Percentiles rank a stretch among this genome's conserved stretches.
Conservation (phyloP, 2,797 vertebrate genomes). For the Amblyopsis hoosieri region DNA sequence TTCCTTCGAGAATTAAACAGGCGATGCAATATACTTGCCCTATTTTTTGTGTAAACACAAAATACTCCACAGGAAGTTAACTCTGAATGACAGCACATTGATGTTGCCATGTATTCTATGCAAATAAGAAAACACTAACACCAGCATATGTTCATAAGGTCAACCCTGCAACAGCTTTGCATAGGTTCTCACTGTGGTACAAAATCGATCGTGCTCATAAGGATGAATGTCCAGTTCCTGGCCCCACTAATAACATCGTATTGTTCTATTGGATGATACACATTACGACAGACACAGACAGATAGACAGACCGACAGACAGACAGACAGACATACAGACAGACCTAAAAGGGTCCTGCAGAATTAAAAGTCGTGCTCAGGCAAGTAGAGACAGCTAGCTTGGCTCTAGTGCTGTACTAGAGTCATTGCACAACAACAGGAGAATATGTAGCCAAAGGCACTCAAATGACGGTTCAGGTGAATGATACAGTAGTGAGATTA, state of each 20-base stretch:
- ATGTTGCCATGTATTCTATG: too few relatives aligned
- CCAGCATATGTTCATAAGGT: too few relatives aligned
- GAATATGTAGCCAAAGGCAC: conserved; percentile 52
- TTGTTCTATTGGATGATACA: conserved; percentile 20
- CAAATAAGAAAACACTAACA: too few relatives aligned
- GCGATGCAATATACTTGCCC: too few relatives aligned
- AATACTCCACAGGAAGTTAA: too few relatives aligned
- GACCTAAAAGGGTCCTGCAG: conserved; percentile 44
- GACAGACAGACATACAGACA: not conserved
- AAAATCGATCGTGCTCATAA: too few relatives aligned
- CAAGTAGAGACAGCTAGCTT: conserved; percentile 67
- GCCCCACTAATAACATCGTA: conserved; percentile 5
- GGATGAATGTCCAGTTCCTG: too few relatives aligned
- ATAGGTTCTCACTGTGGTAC: too few relatives aligned
- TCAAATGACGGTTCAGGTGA: conserved; percentile 38
- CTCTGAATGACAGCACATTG: too few relatives aligned
- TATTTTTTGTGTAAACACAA: too few relatives aligned
- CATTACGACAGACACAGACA: not conserved
- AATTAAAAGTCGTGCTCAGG: conserved; percentile 66
- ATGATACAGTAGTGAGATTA: not conserved
- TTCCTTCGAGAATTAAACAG: not conserved
- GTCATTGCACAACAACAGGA: conserved; percentile 66
- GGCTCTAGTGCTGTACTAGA: conserved; percentile 57
- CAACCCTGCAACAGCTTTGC: too few relatives aligned
- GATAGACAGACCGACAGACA: conserved; percentile 37